Base-by-base conservation (phyloP, 2,888 invertebrate species). In the Rhodophaea formosa region DNA sequence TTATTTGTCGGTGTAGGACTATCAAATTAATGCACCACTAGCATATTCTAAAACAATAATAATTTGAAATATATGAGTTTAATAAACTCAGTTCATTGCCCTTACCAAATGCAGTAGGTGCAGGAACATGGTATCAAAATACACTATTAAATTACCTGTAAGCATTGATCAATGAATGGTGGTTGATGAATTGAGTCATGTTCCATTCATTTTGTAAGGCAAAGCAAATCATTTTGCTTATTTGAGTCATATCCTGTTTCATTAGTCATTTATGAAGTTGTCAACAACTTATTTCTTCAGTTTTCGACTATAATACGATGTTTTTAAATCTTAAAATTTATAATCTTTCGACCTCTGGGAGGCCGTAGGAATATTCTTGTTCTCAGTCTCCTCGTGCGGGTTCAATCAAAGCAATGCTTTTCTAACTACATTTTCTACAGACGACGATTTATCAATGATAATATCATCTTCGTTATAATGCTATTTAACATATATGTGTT, bases 101-200 rank as follows among this genome's bases (percentile, higher is more conserved):
- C 44, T 54, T 23, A 23, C 6, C 12, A 39, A 12, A 12, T 23
- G 23, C 23, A 23, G 23, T 39, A 32, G 32, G 32, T 32, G 10
- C 32, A 8, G 1, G 44, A 3, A 52, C n/a, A 29, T 44, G 14
- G 45, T 54, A 54, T 54, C 54, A 45, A 32, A 54, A 54, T 54
- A 54, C 54, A 54, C 14, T 43, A 54, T 54, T 54, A 45, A 43
- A 54, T 54, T 54, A 54, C 54, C 54, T 32, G 43, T 29, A 44
- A 54, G 30, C 43, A 45, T 30, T 42, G 53, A 53, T 53, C 53
- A 43, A 43, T 29, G 42, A 53, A 53, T 43, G 17, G 23, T 43
- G 30, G 23, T 43, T 44, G 44, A 45, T 30, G 44, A 43, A 44
- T 54, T 54, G 43, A 54, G 54, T 54, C 54, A 54, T 29, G 23